Conservation (phyloP, 2,113 vertebrate genomes). For the Ivindomyrus marchei region DNA sequence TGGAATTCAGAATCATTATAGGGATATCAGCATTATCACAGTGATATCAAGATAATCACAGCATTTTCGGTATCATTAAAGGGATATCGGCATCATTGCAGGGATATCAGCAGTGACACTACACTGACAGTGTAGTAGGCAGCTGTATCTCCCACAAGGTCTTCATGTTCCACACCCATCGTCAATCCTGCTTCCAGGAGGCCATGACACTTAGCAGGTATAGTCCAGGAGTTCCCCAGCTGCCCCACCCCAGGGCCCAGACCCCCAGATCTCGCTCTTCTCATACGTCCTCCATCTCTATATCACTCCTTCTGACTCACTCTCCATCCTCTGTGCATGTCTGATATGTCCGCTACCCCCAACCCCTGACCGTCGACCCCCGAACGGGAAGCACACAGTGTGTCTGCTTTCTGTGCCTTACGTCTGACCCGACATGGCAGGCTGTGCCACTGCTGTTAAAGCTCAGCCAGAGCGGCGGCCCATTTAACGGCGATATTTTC, state of each 20-base stretch:
- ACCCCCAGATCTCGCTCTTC: conserved; percentile 48
- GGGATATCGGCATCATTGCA: neutral
- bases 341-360: conserved; percentile 55
- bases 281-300: neutral
- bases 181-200: neutral
- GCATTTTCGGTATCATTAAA: neutral
- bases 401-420: neutral
- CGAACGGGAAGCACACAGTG: neutral
- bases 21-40: neutral
- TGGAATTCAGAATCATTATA: neutral
- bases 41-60: neutral
- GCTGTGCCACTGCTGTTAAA: neutral
- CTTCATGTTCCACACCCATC: neutral
- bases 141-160: neutral
- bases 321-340: conserved; percentile 57
- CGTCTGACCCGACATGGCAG: neutral
- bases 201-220: neutral
- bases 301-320: neutral
- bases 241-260: conserved; percentile 26
- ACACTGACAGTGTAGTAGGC: neutral
- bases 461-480: neutral
- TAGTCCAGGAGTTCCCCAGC: neutral
- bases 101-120: neutral
- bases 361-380: neutral
- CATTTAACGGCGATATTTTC: neutral